These are phyloP conservation scores for Eurytoma adleriae DNA, from an alignment of 2,888 invertebrate genomes.

Conservation along the genomic window DNA sequence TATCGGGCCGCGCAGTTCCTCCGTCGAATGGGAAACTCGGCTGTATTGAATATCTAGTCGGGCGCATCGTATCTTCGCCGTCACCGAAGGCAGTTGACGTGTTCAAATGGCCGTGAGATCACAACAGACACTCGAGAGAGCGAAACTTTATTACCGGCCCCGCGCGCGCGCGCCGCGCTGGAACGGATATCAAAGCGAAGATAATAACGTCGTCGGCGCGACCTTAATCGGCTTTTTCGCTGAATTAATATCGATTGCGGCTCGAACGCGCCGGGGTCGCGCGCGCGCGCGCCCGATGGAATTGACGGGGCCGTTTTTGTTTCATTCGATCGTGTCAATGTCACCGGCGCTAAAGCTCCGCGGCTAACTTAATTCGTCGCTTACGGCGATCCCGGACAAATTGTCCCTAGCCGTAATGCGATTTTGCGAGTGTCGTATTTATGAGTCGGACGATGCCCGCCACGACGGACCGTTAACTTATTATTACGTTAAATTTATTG, in stretches of 20 bases:
- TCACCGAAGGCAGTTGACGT: not conserved
- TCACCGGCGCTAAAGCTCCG: not conserved
- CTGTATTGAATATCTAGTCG: too few species aligned
- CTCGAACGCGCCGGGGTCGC: not conserved
- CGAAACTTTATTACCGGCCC: slow-evolving; percentile 34
- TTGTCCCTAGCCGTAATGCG: not conserved
- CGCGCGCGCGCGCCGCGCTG: not conserved
- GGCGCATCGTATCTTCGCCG: too few species aligned
- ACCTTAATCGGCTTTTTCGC: slow-evolving; percentile 32
- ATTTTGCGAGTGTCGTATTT: too few species aligned
- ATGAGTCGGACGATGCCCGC: too few species aligned
- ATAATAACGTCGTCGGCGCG: slow-evolving; percentile 31
- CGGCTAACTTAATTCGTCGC: slow-evolving; percentile 13
- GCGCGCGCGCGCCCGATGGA: too few species aligned
- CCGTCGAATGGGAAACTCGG: too few species aligned
- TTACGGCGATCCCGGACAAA: not conserved
- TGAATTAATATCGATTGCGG: slow-evolving; percentile 33
- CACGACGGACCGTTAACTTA: too few species aligned
- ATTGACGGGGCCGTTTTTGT: slow-evolving; percentile 22
- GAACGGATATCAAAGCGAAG: slow-evolving; percentile 13
- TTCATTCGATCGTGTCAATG: slow-evolving; percentile 17
- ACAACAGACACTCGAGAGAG: not conserved
- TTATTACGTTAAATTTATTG: too few species aligned
- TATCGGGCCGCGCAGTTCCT: too few species aligned
- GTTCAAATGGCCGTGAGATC: not conserved